Percentiles rank a stretch among this genome's conserved stretches.
These are phyloP conservation scores for Drosophila yooni DNA, from an alignment of 2,888 invertebrate species.

Conservation along the genomic window DNA sequence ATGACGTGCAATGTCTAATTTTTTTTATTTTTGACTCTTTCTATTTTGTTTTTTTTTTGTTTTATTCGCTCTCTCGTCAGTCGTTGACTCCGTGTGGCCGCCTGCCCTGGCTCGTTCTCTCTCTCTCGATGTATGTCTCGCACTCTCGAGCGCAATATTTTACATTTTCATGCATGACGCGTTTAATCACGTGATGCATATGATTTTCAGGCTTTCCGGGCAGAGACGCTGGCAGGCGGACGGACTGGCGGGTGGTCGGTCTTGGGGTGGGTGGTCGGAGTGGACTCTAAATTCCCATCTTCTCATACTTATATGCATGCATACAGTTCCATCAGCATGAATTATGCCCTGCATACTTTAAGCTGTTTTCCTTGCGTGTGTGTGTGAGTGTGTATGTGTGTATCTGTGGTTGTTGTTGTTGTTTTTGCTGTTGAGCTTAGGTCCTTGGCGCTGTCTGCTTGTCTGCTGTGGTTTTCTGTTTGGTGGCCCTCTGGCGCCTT, in stretches of 20 bases:
- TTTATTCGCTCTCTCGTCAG: constrained; percentile 25
- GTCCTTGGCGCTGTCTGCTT: constrained; percentile 63
- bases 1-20: constrained; percentile 75
- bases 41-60: constrained; percentile 7
- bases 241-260: not conserved
- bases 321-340: constrained; percentile 80
- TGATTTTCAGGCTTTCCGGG: constrained; percentile 72
- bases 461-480: constrained; percentile 48
- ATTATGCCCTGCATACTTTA: constrained; percentile 79
- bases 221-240: constrained; percentile 23
- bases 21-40: constrained; percentile 37
- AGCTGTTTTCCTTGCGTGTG: constrained; percentile 23
- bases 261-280: not conserved
- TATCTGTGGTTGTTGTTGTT: constrained; percentile 12
- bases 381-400: constrained; percentile 23
- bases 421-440: constrained; percentile 55
- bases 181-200: constrained; percentile 83
- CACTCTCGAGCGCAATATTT: constrained; percentile 65
- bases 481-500: constrained; percentile 64
- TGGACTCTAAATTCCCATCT: constrained; percentile 4
- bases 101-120: constrained; percentile 5
- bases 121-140: constrained; percentile 11
- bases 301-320: constrained; percentile 51
- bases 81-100: constrained; percentile 48
- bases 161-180: constrained; percentile 83